Evolutionary conservation across 2,113 vertebrate species (phyloP).

Genomic region (Micromys minutus): DNA sequence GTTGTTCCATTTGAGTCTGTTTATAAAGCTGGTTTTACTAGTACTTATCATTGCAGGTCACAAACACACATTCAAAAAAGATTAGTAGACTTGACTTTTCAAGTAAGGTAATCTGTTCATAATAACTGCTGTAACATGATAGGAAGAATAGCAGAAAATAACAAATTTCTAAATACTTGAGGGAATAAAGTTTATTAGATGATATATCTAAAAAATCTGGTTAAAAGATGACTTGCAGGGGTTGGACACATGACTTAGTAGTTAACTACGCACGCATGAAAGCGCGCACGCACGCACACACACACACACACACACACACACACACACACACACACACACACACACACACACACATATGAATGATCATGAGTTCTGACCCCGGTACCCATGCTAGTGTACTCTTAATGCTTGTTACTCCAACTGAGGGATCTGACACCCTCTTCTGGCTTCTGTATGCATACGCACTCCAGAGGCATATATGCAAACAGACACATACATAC

Average conservation of each 20-base stretch:
- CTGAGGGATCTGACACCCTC: not conserved
- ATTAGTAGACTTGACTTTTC: not conserved
- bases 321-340: no score
- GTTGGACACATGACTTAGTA: not conserved
- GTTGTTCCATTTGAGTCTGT: not conserved
- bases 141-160: not conserved
- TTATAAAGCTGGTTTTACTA: not conserved
- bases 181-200: not conserved
- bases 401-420: not conserved
- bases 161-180: constrained; percentile 4
- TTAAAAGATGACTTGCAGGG: not conserved
- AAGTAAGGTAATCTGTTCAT: not conserved
- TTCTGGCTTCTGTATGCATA: not conserved
- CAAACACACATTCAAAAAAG: not conserved
- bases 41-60: not conserved
- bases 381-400: not conserved
- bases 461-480: not conserved
- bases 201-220: not conserved
- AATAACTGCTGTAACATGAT: not conserved
- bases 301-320: no score
- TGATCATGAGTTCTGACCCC: not conserved
- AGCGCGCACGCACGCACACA: no score
- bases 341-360: no score
- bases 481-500: not conserved
- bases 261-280: no score